phyloP scores from a whole-genome alignment of 2,113 vertebrate species.

The Menura novaehollandiae region DNA sequence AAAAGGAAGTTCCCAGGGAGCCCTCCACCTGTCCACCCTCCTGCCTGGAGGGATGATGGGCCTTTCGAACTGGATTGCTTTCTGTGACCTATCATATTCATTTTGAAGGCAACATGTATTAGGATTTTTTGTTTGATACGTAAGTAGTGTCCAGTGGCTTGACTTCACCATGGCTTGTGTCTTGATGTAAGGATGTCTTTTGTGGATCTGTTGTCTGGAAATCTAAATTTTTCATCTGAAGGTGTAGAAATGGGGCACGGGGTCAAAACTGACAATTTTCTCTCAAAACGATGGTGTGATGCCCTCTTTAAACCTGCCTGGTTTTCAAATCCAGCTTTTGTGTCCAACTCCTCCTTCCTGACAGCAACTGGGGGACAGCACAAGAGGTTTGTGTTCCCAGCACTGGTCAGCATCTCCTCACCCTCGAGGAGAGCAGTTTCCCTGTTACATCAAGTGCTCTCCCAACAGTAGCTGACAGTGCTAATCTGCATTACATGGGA shows the following conservation, averaged over 20 bases:
- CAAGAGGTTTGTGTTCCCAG: background rate
- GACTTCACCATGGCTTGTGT: background rate
- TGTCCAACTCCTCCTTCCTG: background rate
- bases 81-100: background rate
- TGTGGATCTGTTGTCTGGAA: background rate
- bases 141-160: background rate
- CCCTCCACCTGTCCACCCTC: background rate
- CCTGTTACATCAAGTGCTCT: background rate
- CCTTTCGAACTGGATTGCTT: background rate
- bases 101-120: background rate
- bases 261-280: background rate
- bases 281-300: background rate
- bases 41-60: rapidly evolving
- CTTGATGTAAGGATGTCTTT: background rate
- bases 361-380: background rate
- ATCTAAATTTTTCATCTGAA: background rate
- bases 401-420: background rate
- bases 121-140: background rate
- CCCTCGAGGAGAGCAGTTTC: background rate
- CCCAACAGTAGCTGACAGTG: background rate
- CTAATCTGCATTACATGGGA: slow-evolving; percentile 66
- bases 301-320: background rate
- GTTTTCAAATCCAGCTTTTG: background rate
- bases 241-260: rapidly evolving
- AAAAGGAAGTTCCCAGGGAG: background rate